Base-by-base conservation (phyloP, 2,113 vertebrate species). In the Morone saxatilis region DNA sequence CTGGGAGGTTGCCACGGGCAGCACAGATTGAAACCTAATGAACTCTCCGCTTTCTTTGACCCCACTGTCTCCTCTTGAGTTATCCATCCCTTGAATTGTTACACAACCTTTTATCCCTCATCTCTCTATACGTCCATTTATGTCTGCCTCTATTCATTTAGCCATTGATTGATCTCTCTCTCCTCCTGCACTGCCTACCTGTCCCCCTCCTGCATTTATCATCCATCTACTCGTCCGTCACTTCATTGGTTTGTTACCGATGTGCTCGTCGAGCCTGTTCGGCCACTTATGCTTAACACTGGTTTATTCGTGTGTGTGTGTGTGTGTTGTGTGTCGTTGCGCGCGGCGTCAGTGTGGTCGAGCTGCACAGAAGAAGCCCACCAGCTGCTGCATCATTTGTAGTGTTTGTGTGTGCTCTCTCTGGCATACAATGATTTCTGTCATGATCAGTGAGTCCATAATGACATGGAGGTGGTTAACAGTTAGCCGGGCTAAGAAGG, bases 11-110 rank as follows among this genome's bases (percentile, higher is more conserved):
- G 69, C 62, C 75, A 41, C 11, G 7, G n/a, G 47, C 43, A 45
- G 71, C 36, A 38, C 47, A 63, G 61, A 88, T 76, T 4, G 25
- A 90, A 84, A 73, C 59, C 59, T 80, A 91, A 92, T 92, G 70
- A 91, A 83, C 60, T 87, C 65, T 74, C 62, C 25, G 82, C 38
- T 75, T 78, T 80, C 84, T 87, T 91, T 66, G 62, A 86, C 72
- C 61, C 19, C 50, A 13, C 50, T 3, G 41, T 79, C 13, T 85
- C 36, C 16, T 79, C 68, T 80, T 83, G 47, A 76, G 68, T 86
- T 81, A 86, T 72, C 53, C 74, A 20, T 76, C 68, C 81, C 78
- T 57, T 83, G 76, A 41, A 81, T 72, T 53, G 57, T 76, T 57
- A 77, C 67, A 19, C 60, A 70, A 70, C 50, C 57, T 78, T 79